Percentiles rank a stretch among this genome's conserved stretches.
phyloP scores from a whole-genome alignment of 1,140 invertebrate genomes.

The Saccostrea cuccullata region DNA sequence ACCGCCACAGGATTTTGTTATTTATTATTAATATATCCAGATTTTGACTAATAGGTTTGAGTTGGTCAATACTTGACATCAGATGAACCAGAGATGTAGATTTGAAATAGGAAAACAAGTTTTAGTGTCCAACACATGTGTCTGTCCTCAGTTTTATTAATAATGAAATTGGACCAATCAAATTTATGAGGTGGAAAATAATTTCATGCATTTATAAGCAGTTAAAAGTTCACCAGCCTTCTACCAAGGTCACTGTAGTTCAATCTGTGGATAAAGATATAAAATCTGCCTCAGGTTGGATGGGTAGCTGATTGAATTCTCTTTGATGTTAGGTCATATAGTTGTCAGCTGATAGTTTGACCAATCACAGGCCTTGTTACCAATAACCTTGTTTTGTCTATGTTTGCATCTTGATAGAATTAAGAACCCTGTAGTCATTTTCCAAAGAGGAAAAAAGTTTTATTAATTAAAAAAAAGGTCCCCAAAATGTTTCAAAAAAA shows the following conservation, averaged over 20 bases:
- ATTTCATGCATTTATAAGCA: neutral
- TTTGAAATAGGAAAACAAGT: neutral
- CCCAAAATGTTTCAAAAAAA: too few species aligned
- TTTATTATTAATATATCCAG: neutral
- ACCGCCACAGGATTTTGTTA: neutral
- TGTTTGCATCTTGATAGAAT: neutral
- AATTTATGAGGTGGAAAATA: constrained; percentile 18
- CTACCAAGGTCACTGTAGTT: neutral
- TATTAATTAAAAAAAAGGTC: too few species aligned
- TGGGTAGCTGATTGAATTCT: neutral
- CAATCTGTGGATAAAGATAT: neutral
- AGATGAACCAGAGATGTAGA: neutral
- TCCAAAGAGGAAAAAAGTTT: neutral
- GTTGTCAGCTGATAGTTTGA: neutral
- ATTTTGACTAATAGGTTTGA: neutral
- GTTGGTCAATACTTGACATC: neutral
- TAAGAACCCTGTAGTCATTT: neutral
- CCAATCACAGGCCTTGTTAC: neutral
- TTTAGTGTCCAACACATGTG: too few species aligned
- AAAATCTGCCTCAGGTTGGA: neutral
- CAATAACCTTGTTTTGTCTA: neutral
- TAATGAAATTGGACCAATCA: neutral
- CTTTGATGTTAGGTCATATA: constrained; percentile 23
- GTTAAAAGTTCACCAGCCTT: neutral
- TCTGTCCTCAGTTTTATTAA: constrained; percentile 1